Evolutionary conservation across 2,888 invertebrate genomes (phyloP), one percentile per base, ranked within the genome.

Genomic region (Blastobasis adustella): DNA sequence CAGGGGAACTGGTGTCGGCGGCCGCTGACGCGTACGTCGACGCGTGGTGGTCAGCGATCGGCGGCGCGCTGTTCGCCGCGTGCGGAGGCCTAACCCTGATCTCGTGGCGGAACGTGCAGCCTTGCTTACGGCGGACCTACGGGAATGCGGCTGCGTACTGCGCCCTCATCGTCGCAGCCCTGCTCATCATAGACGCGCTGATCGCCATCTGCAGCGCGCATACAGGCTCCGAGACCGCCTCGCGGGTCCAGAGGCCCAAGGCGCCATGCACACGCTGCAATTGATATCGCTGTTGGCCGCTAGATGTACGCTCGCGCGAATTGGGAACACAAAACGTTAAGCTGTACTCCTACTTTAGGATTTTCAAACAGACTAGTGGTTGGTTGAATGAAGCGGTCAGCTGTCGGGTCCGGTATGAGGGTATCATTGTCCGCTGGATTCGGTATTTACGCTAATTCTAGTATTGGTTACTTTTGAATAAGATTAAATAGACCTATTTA

Each of bases 11-110:
- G 53, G 78, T 88, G 51, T 84, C 85, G 46, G 80, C 81, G 57
- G 72, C 79, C 52, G 78, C 86, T 48, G 87, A 87, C 60, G 74
- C 82, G 44, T 86, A 83, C 63, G 66, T 87, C n/a, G 84, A 82
- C 60, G 79, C 80, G 49, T 85, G 83, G 83, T 88, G 86, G 87
- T 82, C 83, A 0, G 76, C 76, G 3, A 59, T 64, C 5, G 87
- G 85, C n/a, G 74, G 72, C 5, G 60, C 63, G 6, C 58, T 86
- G 36, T 85, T 75, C 62, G 86, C 69, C 0, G 67, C 75, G 0
- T 78, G 82, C 54, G 87, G 81, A 1, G 75, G 67, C 1, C 59
- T 81, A n/a, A 81, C 80, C 0, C 58, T 86, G 38, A 63, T 65
- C 47, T 56, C 63, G n/a, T 87, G 87, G 87, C 70, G 67, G 7